Evolutionary conservation across 2,797 vertebrate species (phyloP).

Genomic region (Onychomys torridus): DNA sequence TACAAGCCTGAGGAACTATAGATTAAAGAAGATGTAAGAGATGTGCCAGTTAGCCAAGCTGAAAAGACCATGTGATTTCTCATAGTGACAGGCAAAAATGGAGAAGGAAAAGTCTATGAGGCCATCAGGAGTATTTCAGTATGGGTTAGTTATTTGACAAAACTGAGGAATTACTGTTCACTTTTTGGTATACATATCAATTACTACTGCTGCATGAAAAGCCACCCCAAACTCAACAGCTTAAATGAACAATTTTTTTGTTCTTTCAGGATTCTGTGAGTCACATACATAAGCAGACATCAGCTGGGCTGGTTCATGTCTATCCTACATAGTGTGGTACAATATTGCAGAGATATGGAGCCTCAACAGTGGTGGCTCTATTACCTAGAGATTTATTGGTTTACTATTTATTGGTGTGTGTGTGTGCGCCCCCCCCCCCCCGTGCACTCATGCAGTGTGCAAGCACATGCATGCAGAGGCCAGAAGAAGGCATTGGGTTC

Average conservation of each 20-base stretch:
- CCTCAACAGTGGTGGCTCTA: neutral
- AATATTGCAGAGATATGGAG: neutral
- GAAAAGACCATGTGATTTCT: neutral
- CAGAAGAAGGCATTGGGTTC: neutral
- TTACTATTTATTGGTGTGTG: neutral
- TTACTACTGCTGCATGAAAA: neutral
- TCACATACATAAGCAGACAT: neutral
- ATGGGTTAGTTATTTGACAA: neutral
- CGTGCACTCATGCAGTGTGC: fast-evolving
- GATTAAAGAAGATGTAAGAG: neutral
- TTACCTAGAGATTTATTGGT: neutral
- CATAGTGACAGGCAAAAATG: neutral
- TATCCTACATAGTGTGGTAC: neutral
- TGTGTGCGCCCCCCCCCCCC: too few species aligned
- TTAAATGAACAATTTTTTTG: neutral
- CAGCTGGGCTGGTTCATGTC: neutral
- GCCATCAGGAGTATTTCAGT: neutral
- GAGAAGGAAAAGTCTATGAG: neutral
- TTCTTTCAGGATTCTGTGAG: neutral
- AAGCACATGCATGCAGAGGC: neutral
- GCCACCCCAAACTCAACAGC: neutral
- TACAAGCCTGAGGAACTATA: neutral
- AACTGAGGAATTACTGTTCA: neutral
- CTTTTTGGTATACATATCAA: neutral
- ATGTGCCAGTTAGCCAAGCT: neutral